Evolutionary conservation across 1,140 invertebrate species (phyloP).

Genomic region (Mercenaria mercenaria): DNA sequence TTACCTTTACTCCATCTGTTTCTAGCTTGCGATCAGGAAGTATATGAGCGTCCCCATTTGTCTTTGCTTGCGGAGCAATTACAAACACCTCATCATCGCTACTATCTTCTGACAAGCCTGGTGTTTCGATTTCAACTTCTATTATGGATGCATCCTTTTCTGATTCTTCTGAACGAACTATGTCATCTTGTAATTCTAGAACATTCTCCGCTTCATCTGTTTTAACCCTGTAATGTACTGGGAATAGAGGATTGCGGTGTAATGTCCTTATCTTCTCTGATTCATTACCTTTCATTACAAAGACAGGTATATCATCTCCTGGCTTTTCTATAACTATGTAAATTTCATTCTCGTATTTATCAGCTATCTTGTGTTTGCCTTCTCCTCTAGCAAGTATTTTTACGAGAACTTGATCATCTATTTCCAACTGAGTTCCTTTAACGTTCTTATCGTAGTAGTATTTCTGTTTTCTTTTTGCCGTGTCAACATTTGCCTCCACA

Average conservation of each 20-base stretch:
- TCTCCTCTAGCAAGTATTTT: conserved; percentile 35
- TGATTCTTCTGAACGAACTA: neutral
- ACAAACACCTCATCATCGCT: neutral
- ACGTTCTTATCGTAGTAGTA: conserved; percentile 4
- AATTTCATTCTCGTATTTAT: conserved; percentile 52
- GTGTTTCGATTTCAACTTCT: neutral
- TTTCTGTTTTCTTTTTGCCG: conserved; percentile 39
- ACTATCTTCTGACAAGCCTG: neutral
- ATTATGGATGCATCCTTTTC: neutral
- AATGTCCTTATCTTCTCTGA: neutral
- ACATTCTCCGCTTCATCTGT: neutral
- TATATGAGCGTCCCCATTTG: neutral
- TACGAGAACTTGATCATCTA: conserved; percentile 39
- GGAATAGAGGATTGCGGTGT: conserved; percentile 14
- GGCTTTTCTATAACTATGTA: conserved; percentile 35
- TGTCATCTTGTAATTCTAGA: neutral
- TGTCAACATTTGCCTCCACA: neutral
- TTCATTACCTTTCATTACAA: neutral
- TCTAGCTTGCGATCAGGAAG: neutral
- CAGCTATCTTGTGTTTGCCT: conserved; percentile 62
- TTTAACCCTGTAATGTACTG: neutral
- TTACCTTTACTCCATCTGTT: neutral
- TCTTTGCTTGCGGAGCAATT: neutral
- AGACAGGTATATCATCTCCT: conserved; percentile 52
- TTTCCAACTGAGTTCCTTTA: conserved; percentile 11